A percentile compares a stretch with the other conserved stretches of the same genome.
Conservation (phyloP, 2,797 vertebrate genomes). For the Brachyalestes nurse region DNA sequence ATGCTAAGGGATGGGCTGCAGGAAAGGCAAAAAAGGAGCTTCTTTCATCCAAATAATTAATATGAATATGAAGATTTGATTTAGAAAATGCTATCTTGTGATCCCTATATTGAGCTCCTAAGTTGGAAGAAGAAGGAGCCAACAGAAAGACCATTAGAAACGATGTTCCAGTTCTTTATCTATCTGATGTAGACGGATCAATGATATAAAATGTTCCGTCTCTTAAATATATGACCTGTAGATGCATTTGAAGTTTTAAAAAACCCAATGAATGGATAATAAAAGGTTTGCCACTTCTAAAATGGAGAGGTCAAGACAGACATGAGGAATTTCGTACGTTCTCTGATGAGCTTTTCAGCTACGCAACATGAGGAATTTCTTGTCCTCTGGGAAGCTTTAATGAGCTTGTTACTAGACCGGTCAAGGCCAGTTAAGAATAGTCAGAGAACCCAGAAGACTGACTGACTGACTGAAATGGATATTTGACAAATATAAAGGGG, state of each 20-base stretch:
- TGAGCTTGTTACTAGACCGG: neutral
- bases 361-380: slow-evolving; percentile 49
- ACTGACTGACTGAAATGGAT: neutral
- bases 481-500: neutral
- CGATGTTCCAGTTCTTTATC: neutral
- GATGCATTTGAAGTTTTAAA: neutral
- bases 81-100: slow-evolving; percentile 55
- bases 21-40: slow-evolving; percentile 31
- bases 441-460: neutral
- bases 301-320: neutral
- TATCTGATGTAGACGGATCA: neutral
- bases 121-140: neutral
- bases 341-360: slow-evolving; percentile 8
- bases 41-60: slow-evolving; percentile 42
- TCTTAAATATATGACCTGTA: neutral
- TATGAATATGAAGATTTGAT: slow-evolving; percentile 38
- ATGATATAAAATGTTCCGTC: neutral
- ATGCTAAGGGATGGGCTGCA: slow-evolving; percentile 21
- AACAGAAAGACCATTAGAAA: neutral
- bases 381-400: slow-evolving; percentile 44
- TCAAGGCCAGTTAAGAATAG: neutral
- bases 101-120: slow-evolving; percentile 14
- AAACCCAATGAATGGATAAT: neutral
- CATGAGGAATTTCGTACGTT: slow-evolving; percentile 15
- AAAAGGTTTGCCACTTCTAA: neutral